Percentiles rank a stretch among this genome's conserved stretches.
phyloP scores from a whole-genome alignment of 2,888 invertebrate species.

The Drosophila fungiperda region DNA sequence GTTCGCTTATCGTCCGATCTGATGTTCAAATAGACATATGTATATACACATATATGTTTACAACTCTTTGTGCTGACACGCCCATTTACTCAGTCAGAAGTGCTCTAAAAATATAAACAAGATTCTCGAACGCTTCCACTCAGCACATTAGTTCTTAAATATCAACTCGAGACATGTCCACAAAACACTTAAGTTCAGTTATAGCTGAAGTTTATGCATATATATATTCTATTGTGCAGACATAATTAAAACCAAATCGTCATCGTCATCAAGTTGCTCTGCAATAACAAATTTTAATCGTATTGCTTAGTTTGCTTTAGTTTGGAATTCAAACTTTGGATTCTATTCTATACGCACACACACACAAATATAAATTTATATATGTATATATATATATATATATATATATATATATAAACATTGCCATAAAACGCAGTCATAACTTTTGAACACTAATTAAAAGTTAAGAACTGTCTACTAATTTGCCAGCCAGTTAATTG shows the following conservation, averaged over 20 bases:
- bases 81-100: slow-evolving; percentile 1
- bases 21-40: background rate
- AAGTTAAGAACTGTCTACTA: slow-evolving; percentile 66
- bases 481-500: slow-evolving; percentile 61
- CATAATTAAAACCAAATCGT: background rate
- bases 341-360: background rate
- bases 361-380: background rate
- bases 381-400: background rate
- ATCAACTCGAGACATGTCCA: background rate
- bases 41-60: slow-evolving; percentile 24
- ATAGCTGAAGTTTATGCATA: background rate
- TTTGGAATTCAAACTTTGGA: slow-evolving; percentile 1
- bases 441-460: slow-evolving; percentile 72
- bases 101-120: background rate
- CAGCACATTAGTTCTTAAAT: background rate
- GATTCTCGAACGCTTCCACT: background rate
- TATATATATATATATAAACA: background rate
- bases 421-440: slow-evolving; percentile 35
- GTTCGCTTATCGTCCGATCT: slow-evolving; percentile 21
- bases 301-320: slow-evolving; percentile 24
- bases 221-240: slow-evolving; percentile 1
- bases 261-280: background rate
- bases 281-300: slow-evolving; percentile 13
- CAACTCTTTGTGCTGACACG: slow-evolving; percentile 27
- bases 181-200: background rate